Percentiles rank a stretch among this genome's conserved stretches.
phyloP scores from a whole-genome alignment of 2,888 invertebrate species.

The Macaria notata region DNA sequence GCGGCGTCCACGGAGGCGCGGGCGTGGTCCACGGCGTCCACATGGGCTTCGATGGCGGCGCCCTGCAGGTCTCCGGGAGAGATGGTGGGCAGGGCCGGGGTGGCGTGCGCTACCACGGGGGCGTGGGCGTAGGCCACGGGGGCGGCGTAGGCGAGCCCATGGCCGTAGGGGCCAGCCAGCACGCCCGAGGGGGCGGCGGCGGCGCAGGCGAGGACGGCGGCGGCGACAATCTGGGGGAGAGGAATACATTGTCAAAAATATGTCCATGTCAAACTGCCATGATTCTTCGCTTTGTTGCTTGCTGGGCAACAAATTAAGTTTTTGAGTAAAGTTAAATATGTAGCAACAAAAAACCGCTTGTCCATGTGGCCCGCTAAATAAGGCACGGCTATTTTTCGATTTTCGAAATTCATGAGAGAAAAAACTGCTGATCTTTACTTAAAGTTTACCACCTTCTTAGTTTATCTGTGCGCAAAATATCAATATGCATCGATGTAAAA shows the following conservation, averaged over 20 bases:
- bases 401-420: background rate
- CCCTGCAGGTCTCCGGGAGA: slow-evolving; percentile 71
- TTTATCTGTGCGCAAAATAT: background rate
- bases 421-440: background rate
- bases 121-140: slow-evolving; percentile 50
- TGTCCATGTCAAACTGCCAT: background rate
- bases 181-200: slow-evolving; percentile 70
- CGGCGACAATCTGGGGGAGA: slow-evolving; percentile 78
- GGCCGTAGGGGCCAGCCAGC: slow-evolving; percentile 57
- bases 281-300: too few relatives aligned
- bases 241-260: slow-evolving; percentile 15
- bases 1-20: slow-evolving; percentile 70
- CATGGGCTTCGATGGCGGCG: slow-evolving; percentile 74
- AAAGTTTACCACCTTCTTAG: too few relatives aligned
- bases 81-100: slow-evolving; percentile 65
- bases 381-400: too few relatives aligned
- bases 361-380: too few relatives aligned
- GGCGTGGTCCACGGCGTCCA: slow-evolving; percentile 70
- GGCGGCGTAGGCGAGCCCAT: slow-evolving; percentile 40
- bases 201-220: slow-evolving; percentile 76
- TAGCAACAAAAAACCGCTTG: background rate
- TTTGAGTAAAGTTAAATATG: background rate
- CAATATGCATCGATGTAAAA: slow-evolving; percentile 5
- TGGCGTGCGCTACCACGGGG: slow-evolving; percentile 51
- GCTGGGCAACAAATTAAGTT: too few relatives aligned